Base-by-base conservation (phyloP, 2,888 invertebrate genomes). In the Leptura quadrifasciata region DNA sequence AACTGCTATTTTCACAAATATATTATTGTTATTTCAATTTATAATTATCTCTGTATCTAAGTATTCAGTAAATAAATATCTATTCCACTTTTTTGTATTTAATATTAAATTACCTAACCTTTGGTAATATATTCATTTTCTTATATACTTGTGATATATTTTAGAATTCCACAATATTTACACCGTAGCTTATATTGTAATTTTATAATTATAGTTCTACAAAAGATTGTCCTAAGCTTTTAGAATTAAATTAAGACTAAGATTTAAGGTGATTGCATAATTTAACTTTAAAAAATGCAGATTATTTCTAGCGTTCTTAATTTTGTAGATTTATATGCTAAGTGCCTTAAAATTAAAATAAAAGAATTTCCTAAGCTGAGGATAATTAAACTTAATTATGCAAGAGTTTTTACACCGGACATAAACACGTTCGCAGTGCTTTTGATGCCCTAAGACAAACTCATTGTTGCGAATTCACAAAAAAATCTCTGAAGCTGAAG, bases 321-420 rank as follows among this genome's bases (percentile, higher is more conserved):
- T 79, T 79, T 72, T 35, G 79, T 71, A 76, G 68, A 79, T 79
- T 79, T 79, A 79, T 77, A 72, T 73, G 76, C 64, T n/a, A 64
- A 58, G 69, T 52, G 65, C 27, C 69, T 63, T 68, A 69, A 64
- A 72, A 68, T 63, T 10, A 39, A 76, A 76, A 72, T 72, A 75
- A 74, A 79, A 75, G 76, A 76, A 72, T 76, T 79, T 77, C 73
- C 72, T 72, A 72, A 55, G 77, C 57, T 63, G 69, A 77, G 72
- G 31, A 63, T 78, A 79, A 79, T 79, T 79, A 77, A 79, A 79
- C 64, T 79, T 77, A 63, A 79, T 79, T 79, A 79, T 76, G 77
- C 74, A 65, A 63, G 76, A 77, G 76, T 79, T 79, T 76, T 79
- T 79, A 79, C 74, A 76, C 76, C 74, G 76, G 72, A 76, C 76